These are phyloP conservation scores for Pristionchus mayeri DNA, from an alignment of 2,888 invertebrate species.

Conservation along the genomic window DNA sequence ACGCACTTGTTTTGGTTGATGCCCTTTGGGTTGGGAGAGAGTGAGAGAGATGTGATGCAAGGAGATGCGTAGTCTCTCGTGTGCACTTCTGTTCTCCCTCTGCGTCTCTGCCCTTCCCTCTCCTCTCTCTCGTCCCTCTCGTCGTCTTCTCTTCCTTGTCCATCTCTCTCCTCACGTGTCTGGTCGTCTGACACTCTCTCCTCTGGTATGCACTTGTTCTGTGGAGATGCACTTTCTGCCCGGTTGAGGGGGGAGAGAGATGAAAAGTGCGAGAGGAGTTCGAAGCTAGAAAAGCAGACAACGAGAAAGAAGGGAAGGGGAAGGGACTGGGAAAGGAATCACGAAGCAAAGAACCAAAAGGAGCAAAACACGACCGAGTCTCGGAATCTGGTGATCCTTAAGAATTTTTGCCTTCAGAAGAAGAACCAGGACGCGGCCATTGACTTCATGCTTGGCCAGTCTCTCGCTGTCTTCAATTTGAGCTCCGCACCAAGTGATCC, in stretches of 20 bases:
- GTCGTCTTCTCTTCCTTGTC: neutral
- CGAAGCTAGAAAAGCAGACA: too few species aligned
- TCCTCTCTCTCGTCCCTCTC: neutral
- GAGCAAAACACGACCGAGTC: too few species aligned
- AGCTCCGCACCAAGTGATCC: too few species aligned
- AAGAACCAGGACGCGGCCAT: neutral
- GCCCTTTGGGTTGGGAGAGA: neutral
- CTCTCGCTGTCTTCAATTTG: too few species aligned
- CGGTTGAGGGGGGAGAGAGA: conserved; percentile 39
- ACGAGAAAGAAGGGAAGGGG: conserved; percentile 11
- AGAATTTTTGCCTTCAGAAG: neutral
- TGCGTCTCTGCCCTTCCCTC: neutral
- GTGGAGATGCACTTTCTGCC: conserved; percentile 10
- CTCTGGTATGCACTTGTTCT: neutral
- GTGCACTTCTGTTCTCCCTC: conserved; percentile 1
- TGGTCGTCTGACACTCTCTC: conserved; percentile 10
- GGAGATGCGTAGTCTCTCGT: neutral
- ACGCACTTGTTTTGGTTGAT: conserved; percentile 31
- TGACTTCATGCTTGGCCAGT: conserved; percentile 29
- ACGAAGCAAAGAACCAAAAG: too few species aligned
- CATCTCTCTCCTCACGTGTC: neutral
- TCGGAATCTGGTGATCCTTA: too few species aligned
- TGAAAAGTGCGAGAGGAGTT: neutral
- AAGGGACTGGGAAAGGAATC: neutral
- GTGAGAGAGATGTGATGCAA: neutral